A percentile compares a stretch with the other conserved stretches of the same genome.
Conservation (phyloP, 37 sponge, comb jelly and placozoan species). For the Diacarnus erythraeanus region DNA sequence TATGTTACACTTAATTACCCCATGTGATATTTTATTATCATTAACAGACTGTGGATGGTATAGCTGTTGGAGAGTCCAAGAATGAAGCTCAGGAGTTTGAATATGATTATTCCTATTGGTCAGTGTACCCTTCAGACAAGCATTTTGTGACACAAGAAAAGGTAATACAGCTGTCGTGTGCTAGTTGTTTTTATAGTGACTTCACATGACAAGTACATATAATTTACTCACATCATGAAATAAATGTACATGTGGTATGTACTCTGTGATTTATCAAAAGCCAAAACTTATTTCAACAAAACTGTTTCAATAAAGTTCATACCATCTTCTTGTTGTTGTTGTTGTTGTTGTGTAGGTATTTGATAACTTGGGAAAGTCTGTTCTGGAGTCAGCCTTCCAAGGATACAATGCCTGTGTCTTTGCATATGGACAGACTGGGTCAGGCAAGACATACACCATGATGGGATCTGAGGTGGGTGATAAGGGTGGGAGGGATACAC, state of each 20-base stretch:
- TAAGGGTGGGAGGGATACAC: no score
- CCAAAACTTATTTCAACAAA: no score
- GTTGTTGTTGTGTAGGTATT: conserved; percentile 76
- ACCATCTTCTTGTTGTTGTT: no score
- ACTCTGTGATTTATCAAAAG: no score
- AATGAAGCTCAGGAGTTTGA: conserved; percentile 63
- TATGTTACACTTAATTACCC: no score
- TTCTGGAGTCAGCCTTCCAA: conserved; percentile 74
- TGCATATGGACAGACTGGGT: conserved; percentile 93
- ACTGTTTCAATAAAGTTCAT: no score
- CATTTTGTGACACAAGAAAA: conserved; percentile 70
- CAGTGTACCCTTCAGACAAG: conserved; percentile 42
- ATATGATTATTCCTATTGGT: conserved; percentile 90
- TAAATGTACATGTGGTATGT: no score
- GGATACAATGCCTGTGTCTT: conserved; percentile 94
- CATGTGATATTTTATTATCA: neutral
- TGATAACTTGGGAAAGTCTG: conserved; percentile 66
- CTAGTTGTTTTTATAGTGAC: no score
- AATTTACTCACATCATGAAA: no score
- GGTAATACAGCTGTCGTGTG: conserved; percentile 31
- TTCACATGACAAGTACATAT: no score
- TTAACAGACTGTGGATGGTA: conserved; percentile 21
- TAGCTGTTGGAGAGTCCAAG: conserved; percentile 44
- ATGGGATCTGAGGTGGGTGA: conserved; percentile 78
- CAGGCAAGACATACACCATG: conserved; percentile 93